phyloP scores from a whole-genome alignment of 2,888 invertebrate genomes.

The Alloplasta piceator region DNA sequence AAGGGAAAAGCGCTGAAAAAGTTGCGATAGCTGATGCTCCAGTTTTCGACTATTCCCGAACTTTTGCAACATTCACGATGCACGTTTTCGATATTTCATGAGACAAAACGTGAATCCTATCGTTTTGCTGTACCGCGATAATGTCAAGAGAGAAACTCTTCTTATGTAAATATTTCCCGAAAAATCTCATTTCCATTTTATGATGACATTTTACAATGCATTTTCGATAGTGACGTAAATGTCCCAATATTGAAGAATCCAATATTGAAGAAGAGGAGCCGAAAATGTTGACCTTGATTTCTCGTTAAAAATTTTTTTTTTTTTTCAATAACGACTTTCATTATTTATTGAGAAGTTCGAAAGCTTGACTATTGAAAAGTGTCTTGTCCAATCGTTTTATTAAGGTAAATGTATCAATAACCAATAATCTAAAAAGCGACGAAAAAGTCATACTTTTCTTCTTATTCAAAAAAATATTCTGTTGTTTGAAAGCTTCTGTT shows the following conservation, averaged over 20 bases:
- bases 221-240: background rate
- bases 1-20: constrained; percentile 41
- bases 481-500: too few relatives aligned
- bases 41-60: constrained; percentile 51
- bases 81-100: constrained; percentile 39
- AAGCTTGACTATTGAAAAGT: too few relatives aligned
- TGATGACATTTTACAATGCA: background rate
- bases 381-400: too few relatives aligned
- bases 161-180: constrained; percentile 1
- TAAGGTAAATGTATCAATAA: too few relatives aligned
- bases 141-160: constrained; percentile 6
- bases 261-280: too few relatives aligned
- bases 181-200: background rate
- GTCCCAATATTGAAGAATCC: background rate
- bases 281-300: too few relatives aligned
- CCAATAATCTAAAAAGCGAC: too few relatives aligned
- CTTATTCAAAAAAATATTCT: too few relatives aligned
- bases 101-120: constrained; percentile 15
- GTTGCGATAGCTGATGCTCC: constrained; percentile 67
- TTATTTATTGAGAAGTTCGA: too few relatives aligned
- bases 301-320: background rate
- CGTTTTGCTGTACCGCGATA: background rate
- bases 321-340: too few relatives aligned
- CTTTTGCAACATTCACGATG: constrained; percentile 26
- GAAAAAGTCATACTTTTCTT: too few relatives aligned